Evolutionary conservation across 2,113 vertebrate genomes (phyloP).

Genomic region (Lagenorhynchus albirostris): DNA sequence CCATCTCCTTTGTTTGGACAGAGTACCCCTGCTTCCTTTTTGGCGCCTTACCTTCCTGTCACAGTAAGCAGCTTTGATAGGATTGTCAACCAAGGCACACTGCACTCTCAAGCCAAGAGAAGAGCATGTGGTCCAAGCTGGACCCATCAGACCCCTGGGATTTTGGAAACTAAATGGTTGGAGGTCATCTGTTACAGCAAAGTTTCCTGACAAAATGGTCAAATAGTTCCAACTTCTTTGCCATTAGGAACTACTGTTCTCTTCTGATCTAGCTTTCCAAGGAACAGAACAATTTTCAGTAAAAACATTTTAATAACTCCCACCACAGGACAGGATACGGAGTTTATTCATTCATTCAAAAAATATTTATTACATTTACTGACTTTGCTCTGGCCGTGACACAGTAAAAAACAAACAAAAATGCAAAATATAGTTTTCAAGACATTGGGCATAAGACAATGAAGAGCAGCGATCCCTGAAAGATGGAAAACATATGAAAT

Average conservation of each 20-base stretch:
- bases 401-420: background rate
- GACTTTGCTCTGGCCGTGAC: background rate
- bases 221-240: background rate
- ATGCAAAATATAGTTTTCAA: background rate
- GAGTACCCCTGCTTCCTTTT: background rate
- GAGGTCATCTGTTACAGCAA: background rate
- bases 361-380: background rate
- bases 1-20: background rate
- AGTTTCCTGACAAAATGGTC: background rate
- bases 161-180: background rate
- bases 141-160: background rate
- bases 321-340: background rate
- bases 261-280: conserved; percentile 44
- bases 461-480: background rate
- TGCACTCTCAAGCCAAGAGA: background rate
- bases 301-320: background rate
- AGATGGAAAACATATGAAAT: background rate
- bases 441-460: background rate
- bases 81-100: background rate
- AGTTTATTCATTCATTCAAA: background rate
- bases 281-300: conserved; percentile 50
- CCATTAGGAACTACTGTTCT: background rate
- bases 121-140: background rate
- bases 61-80: background rate
- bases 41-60: background rate